Evolutionary conservation across 2,888 invertebrate genomes (phyloP), one percentile per base, ranked within the genome.

Genomic region (Caradrina kadenii): DNA sequence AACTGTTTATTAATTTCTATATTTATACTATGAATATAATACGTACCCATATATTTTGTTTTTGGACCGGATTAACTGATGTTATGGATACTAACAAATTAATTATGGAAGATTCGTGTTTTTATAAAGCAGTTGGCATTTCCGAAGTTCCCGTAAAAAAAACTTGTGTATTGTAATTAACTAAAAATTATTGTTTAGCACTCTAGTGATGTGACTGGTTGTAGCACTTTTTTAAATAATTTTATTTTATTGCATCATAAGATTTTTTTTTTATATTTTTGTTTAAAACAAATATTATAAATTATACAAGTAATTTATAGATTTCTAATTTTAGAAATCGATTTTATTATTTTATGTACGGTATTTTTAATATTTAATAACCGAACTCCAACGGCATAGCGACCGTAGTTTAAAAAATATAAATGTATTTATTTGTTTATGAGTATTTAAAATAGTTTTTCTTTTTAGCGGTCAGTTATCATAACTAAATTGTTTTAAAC

Each of bases 81-180:
- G 63, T 45, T 61, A 73, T 49, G 39, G 45, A 39, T 67, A 81
- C 80, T 83, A 86, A 82, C 74, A 73, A 79, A 79, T 79, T 69
- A 74, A 78, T 67, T 76, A 75, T 70, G 66, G 63, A 81, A 80
- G 62, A 76, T 76, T 84, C 72, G 66, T 77, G 55, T 82, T 72
- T 62, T 66, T 31, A 68, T 73, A 71, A 62, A 48, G 42, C 59
- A 63, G 73, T 72, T 75, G 70, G 81, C 72, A 82, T 81, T 86
- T 76, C 79, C 73, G 65, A 82, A 64, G 58, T 80, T 84, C 72
- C 80, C 79, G 66, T 79, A 77, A 79, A 69, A 63, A 59, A 50
- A 56, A 45, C 86, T 89, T 87, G 79, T 85, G 87, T 90, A 73
- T 90, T 90, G 87, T 89, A 73, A 90, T 90, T 92, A 91, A 91